These are phyloP conservation scores for Aphyosemion australe DNA, from an alignment of 2,113 vertebrate species.

Conservation along the genomic window DNA sequence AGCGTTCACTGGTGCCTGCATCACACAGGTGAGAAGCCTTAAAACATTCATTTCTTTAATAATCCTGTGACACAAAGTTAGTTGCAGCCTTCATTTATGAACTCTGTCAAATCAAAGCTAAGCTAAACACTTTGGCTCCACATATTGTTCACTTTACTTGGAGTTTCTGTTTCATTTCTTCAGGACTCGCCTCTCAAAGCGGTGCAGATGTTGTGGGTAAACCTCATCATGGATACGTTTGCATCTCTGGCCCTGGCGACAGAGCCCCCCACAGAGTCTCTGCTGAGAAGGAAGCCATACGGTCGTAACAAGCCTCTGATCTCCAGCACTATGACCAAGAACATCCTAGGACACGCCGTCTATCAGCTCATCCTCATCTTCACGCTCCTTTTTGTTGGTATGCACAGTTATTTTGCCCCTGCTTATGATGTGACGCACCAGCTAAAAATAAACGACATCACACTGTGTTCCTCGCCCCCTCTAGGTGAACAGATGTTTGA, in stretches of 20 bases:
- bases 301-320: constrained; percentile 97
- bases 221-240: constrained; percentile 97
- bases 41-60: background rate
- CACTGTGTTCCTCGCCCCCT: background rate
- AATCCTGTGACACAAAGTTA: background rate
- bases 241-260: constrained; percentile 95
- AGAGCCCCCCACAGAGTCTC: constrained; percentile 90
- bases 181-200: constrained; percentile 97
- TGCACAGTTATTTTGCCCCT: background rate
- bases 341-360: constrained; percentile 92
- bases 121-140: too few relatives aligned
- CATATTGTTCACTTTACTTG: too few relatives aligned
- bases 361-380: constrained; percentile 96
- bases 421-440: background rate
- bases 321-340: constrained; percentile 98
- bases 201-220: constrained; percentile 98
- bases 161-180: background rate
- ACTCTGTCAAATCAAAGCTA: too few relatives aligned
- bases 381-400: constrained; percentile 91
- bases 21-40: constrained; percentile 87
- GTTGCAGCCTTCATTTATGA: background rate
- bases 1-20: constrained; percentile 95
- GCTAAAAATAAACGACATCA: background rate
- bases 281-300: constrained; percentile 90
- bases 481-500: constrained; percentile 94